A percentile compares a stretch with the other conserved stretches of the same genome.
These are phyloP conservation scores for Formica exsecta DNA, from an alignment of 1,140 invertebrate genomes.

Conservation along the genomic window DNA sequence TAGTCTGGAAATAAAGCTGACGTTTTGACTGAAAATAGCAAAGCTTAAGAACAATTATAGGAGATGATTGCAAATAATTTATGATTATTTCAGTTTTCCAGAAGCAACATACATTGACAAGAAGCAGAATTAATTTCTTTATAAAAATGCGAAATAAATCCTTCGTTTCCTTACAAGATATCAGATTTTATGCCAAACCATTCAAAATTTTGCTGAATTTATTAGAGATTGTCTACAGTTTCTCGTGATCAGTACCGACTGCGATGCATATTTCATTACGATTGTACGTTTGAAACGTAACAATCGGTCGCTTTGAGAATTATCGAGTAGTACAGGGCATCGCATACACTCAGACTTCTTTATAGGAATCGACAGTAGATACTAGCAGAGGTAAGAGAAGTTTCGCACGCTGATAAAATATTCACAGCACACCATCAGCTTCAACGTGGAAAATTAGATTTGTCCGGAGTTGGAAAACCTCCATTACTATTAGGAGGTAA, in stretches of 20 bases:
- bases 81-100: neutral
- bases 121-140: neutral
- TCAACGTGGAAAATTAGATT: slow-evolving; percentile 74
- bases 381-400: slow-evolving; percentile 51
- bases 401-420: slow-evolving; percentile 72
- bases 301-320: slow-evolving; percentile 34
- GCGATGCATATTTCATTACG: slow-evolving; percentile 21
- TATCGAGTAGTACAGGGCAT: slow-evolving; percentile 3
- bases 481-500: slow-evolving; percentile 72
- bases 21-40: neutral
- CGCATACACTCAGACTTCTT: slow-evolving; percentile 41
- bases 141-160: neutral
- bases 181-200: neutral
- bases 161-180: neutral
- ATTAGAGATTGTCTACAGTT: neutral
- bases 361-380: slow-evolving; percentile 69
- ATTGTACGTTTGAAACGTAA: neutral
- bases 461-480: slow-evolving; percentile 75
- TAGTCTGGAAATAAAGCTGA: neutral
- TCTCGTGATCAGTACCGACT: neutral
- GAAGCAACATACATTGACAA: no score
- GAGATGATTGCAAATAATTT: neutral
- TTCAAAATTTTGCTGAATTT: neutral
- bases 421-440: slow-evolving; percentile 71
- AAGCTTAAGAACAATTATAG: neutral